These are phyloP conservation scores for Rhynchotus rufescens DNA, from an alignment of 2,797 vertebrate genomes.

Conservation along the genomic window DNA sequence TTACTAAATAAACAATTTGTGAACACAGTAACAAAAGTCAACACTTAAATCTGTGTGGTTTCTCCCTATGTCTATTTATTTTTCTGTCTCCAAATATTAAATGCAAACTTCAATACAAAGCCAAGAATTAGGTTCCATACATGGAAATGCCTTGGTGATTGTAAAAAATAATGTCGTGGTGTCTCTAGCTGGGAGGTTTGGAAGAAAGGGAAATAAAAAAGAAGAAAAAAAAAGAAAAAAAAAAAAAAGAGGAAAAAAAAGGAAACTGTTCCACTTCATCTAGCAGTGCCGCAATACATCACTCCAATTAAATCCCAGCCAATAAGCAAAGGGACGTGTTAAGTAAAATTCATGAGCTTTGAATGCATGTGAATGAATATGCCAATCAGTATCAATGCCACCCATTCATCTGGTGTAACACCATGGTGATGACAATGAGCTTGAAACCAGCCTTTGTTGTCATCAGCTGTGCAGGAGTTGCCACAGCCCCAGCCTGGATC, in stretches of 20 bases:
- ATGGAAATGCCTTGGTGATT: conserved; percentile 30
- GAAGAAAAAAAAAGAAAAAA: background rate
- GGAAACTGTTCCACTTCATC: conserved; percentile 76
- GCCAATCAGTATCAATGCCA: conserved; percentile 76
- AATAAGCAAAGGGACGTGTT: conserved; percentile 70
- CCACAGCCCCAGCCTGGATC: conserved; percentile 65
- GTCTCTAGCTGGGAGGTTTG: conserved; percentile 71
- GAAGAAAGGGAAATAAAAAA: conserved; percentile 40
- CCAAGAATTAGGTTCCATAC: conserved; percentile 46
- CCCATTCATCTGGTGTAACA: conserved; percentile 71
- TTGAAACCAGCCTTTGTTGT: conserved; percentile 74
- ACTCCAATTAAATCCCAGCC: conserved; percentile 73
- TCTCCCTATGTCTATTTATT: conserved; percentile 55
- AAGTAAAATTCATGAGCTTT: conserved; percentile 81
- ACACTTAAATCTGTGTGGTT: conserved; percentile 44
- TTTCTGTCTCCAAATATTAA: conserved; percentile 64
- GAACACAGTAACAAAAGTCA: conserved; percentile 34
- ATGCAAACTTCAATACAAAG: conserved; percentile 56
- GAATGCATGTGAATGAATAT: conserved; percentile 74
- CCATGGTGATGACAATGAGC: conserved; percentile 77
- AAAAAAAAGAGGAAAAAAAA: background rate
- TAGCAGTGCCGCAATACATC: conserved; percentile 71
- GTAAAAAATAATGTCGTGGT: conserved; percentile 52
- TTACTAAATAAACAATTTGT: conserved; percentile 28
- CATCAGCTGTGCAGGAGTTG: conserved; percentile 73